Base-by-base conservation (phyloP, 2,888 invertebrate genomes). In the Trichopoda pennipes region DNA sequence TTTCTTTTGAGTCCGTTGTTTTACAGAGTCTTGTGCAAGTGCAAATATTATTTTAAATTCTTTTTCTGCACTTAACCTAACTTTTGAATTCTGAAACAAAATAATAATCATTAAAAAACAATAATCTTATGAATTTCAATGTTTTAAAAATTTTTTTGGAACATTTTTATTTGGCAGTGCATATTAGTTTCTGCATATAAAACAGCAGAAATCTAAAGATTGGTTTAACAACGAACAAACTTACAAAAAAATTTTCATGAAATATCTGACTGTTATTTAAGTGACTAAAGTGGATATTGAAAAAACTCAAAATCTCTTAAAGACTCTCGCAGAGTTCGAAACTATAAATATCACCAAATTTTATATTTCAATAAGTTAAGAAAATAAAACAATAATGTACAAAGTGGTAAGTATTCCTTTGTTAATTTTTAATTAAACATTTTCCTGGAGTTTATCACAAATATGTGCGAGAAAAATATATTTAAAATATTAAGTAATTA, bases 1-100 rank as follows among this genome's bases (percentile, higher is more conserved):
- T 90, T 90, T 90, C 89, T 89, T 90, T 90, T 88, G 89, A 91
- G 90, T 90, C 85, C 89, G 90, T 90, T 90, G 88, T 89, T 90
- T 89, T 88, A 89, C 90, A 90, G 90, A 90, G 91, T 90, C 88
- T 89, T 89, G 90, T 87, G 89, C 88, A 90, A 90, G 90, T 90
- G 90, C 88, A 87, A 81, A 80, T 84, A 80, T 74, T 81, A 75
- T 58, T 66, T 68, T 32, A 55, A 51, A 23, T 60, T 73, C 49
- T 53, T 64, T 56, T 66, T 63, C 9, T 47, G 42, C 42, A 12
- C 23, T 51, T 49, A 49, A 42, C 9, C 1, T 14, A 28, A 38
- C 12, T 38, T 38, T 38, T 12, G 10, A 12, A 38, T 12, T 38
- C 12, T 38, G 1, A 12, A 12, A 38, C 38, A 38, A 38, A 38